Evolutionary conservation across 2,888 invertebrate genomes (phyloP), one percentile per base, ranked within the genome.

Genomic region (Penaeus monodon): DNA sequence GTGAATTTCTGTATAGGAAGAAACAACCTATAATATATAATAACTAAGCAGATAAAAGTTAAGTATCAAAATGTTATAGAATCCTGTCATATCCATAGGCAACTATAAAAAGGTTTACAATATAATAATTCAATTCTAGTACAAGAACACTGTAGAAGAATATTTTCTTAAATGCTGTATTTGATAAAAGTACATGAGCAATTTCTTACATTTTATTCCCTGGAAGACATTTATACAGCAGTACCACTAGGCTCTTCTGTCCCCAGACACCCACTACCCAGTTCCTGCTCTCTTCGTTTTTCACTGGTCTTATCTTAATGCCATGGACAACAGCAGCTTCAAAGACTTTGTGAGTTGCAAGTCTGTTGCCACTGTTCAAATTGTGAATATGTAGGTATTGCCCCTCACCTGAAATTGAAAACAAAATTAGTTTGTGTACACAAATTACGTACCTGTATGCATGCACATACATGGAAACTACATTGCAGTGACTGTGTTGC

Each of bases 261-360:
- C 86, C 86, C 78, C 63, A 86, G 14, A 82, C 76, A 8, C 63
- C 76, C 70, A 78, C 27, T 29, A 68, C 38, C 81, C 81, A 86
- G 14, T 49, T 38, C 49, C 49, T n/a, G 20, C 57, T 68, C n/a
- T 38, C 22, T 44, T 49, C 2, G 6, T 12, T 12, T 22, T 14
- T 22, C 20, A 29, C 29, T 14, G 70, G 14, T 27, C 68, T 68
- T 6, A 78, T 27, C 29, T 57, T 49, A n/a, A 86, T 63, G 44
- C 86, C 86, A 38, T 86, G 86, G 33, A 86, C 63, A 14, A 64
- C 81, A 22, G 86, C 81, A 38, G 77, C 86, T 27, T 79, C 68
- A 68, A 86, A 86, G 57, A 86, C 86, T 49, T 78, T 57, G 49
- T 24, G 27, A 27, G 77, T 82, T 38, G 77, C 44, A 22, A 86